A percentile compares a stretch with the other conserved stretches of the same genome.
These are phyloP conservation scores for Asarcornis scutulata DNA, from an alignment of 2,113 vertebrate genomes.

Conservation along the genomic window DNA sequence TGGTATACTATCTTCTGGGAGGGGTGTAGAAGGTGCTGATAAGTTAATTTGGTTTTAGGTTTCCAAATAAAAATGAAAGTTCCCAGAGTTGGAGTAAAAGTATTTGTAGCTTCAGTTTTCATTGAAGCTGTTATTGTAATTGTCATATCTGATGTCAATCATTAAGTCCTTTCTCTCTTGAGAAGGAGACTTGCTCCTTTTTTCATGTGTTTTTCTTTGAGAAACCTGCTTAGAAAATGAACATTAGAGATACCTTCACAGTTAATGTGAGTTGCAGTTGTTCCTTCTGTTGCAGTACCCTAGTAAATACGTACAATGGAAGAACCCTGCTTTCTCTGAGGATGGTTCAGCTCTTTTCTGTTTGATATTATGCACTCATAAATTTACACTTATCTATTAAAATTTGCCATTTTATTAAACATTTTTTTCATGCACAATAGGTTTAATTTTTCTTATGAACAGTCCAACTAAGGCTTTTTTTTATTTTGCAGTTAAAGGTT, in stretches of 20 bases:
- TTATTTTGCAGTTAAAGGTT: conserved; percentile 66
- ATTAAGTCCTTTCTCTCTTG: conserved; percentile 38
- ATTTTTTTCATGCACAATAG: conserved; percentile 77
- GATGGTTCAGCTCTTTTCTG: conserved; percentile 82
- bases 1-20: conserved; percentile 70
- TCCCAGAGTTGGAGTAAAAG: conserved; percentile 12
- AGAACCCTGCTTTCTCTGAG: conserved; percentile 80
- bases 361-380: conserved; percentile 79
- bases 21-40: conserved; percentile 15
- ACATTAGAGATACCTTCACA: conserved; percentile 29
- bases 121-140: conserved; percentile 49
- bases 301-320: conserved; percentile 33
- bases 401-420: conserved; percentile 84
- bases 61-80: not conserved
- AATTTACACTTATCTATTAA: conserved; percentile 79
- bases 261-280: conserved; percentile 35
- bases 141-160: conserved; percentile 57
- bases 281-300: conserved; percentile 23
- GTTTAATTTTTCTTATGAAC: conserved; percentile 75
- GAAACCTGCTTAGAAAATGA: conserved; percentile 36
- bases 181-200: conserved; percentile 18
- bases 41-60: not conserved
- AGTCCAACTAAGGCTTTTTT: conserved; percentile 47
- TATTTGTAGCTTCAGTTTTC: conserved; percentile 57
- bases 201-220: not conserved